phyloP scores from a whole-genome alignment of 1,140 invertebrate species.

The Drosophila tropicalis region DNA sequence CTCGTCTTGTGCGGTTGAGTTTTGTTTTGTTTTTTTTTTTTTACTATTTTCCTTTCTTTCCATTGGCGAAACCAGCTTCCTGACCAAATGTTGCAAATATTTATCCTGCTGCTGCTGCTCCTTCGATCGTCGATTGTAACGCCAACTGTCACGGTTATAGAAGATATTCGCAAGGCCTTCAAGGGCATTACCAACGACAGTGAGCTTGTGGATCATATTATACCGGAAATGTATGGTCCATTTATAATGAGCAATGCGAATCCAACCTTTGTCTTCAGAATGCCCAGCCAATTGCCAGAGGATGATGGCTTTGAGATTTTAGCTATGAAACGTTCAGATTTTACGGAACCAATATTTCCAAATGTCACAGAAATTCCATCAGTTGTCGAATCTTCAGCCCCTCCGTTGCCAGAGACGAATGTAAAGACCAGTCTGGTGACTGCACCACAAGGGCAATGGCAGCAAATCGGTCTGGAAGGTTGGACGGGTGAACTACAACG shows the following conservation, averaged over 20 bases:
- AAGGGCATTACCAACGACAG: slow-evolving; percentile 70
- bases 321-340: slow-evolving; percentile 68
- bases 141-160: slow-evolving; percentile 51
- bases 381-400: slow-evolving; percentile 3
- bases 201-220: slow-evolving; percentile 59
- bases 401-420: slow-evolving; percentile 29
- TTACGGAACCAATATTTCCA: slow-evolving; percentile 70
- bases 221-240: slow-evolving; percentile 74
- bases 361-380: slow-evolving; percentile 50
- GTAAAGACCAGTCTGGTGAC: slow-evolving; percentile 39
- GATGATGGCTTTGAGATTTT: slow-evolving; percentile 43
- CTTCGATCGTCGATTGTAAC: slow-evolving; percentile 13
- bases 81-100: slow-evolving; percentile 37
- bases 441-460: slow-evolving; percentile 35
- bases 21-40: neutral
- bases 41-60: neutral
- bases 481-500: slow-evolving; percentile 69
- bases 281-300: slow-evolving; percentile 45
- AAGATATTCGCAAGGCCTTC: slow-evolving; percentile 74
- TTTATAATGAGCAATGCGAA: slow-evolving; percentile 52
- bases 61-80: slow-evolving; percentile 31
- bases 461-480: slow-evolving; percentile 68
- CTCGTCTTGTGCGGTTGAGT: slow-evolving; percentile 55
- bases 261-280: slow-evolving; percentile 69
- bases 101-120: slow-evolving; percentile 5